Evolutionary conservation across 2,888 invertebrate species (phyloP).

Genomic region (Apodemia duryi): DNA sequence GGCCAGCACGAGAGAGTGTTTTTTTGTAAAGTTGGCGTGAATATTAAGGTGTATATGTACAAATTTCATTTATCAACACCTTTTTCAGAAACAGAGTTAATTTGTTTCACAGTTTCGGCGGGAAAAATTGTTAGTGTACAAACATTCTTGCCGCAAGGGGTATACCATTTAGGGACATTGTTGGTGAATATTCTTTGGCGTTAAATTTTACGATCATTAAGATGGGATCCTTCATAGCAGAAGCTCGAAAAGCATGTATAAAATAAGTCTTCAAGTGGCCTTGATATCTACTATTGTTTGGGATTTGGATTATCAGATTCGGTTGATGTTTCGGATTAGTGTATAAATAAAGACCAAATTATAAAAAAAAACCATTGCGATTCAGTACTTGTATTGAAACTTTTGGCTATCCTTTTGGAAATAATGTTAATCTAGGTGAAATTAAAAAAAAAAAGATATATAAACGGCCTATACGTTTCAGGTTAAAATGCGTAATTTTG

Average conservation of each 20-base stretch:
- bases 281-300: slow-evolving; percentile 76
- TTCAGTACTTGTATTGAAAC: slow-evolving; percentile 70
- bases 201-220: slow-evolving; percentile 36
- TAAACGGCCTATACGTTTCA: slow-evolving; percentile 75
- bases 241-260: slow-evolving; percentile 57
- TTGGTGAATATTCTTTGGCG: slow-evolving; percentile 67
- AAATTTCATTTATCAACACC: slow-evolving; percentile 66
- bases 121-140: slow-evolving; percentile 54
- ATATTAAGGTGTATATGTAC: slow-evolving; percentile 61
- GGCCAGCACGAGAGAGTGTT: background rate
- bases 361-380: slow-evolving; percentile 66
- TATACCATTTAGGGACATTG: slow-evolving; percentile 67
- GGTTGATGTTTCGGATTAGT: slow-evolving; percentile 76
- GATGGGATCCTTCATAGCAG: slow-evolving; percentile 60
- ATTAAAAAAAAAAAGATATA: slow-evolving; percentile 55
- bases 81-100: slow-evolving; percentile 52
- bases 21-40: slow-evolving; percentile 36
- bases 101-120: slow-evolving; percentile 67
- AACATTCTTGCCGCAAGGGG: slow-evolving; percentile 72
- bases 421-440: slow-evolving; percentile 66
- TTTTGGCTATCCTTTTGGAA: slow-evolving; percentile 78
- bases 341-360: slow-evolving; percentile 74
- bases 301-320: slow-evolving; percentile 69
- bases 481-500: slow-evolving; percentile 75
- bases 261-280: slow-evolving; percentile 77